phyloP scores from a whole-genome alignment of 2,797 vertebrate genomes.

The Iguana delicatissima region DNA sequence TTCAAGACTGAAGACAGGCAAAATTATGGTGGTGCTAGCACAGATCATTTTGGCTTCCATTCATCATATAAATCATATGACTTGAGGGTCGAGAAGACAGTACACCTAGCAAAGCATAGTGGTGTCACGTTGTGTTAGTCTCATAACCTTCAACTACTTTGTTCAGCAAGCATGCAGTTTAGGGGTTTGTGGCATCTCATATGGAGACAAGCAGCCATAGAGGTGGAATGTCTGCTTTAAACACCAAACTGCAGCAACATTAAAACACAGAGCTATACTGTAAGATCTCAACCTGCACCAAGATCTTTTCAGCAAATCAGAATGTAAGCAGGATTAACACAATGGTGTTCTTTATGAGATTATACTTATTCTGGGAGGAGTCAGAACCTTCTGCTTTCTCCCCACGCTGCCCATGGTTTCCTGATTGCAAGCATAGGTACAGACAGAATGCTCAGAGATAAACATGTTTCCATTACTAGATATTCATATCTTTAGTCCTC shows the following conservation, averaged over 20 bases:
- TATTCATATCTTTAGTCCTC: background rate
- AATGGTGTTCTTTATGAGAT: background rate
- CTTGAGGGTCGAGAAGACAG: background rate
- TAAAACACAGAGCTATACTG: background rate
- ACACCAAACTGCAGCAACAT: rapidly evolving
- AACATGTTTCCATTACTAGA: too few species aligned
- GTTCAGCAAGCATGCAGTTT: background rate
- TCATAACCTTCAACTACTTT: rapidly evolving
- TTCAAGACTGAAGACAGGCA: background rate
- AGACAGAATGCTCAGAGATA: background rate
- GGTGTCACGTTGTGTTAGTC: rapidly evolving
- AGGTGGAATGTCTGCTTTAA: background rate
- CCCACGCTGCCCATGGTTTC: rapidly evolving
- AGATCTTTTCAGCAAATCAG: background rate
- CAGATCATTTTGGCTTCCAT: background rate
- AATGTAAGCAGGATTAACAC: conserved; percentile 5
- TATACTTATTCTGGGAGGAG: background rate
- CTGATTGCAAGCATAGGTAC: background rate
- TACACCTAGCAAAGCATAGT: background rate
- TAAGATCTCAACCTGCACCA: conserved; percentile 4
- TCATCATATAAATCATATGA: rapidly evolving
- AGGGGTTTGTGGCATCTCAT: background rate
- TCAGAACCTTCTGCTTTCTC: background rate
- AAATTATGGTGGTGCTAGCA: background rate
- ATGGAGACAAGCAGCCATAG: background rate